Base-by-base conservation (phyloP, 2,888 invertebrate genomes). In the Agrotis segetum region DNA sequence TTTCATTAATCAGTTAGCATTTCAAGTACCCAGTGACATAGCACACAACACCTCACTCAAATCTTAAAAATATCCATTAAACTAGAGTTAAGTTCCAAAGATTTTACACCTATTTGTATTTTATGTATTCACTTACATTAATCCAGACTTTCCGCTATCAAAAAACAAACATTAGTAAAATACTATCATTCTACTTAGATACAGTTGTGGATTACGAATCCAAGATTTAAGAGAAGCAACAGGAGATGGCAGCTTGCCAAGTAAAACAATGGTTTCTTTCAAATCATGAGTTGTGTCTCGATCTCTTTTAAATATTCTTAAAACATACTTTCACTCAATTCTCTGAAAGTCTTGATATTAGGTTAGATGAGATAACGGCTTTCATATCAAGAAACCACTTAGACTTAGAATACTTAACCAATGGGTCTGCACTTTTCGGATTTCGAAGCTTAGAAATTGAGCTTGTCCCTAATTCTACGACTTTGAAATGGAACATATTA, bases 211-310 rank as follows among this genome's bases (percentile, higher is more conserved):
- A 53, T 44, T 17, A 47, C 14, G 49, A n/a, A 67, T 76, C 24
- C 14, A n/a, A 4, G 19, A 34, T 67, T 67, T 67, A 40, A 60
- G 49, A 61, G 29, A 63, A 70, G 77, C 77, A 81, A 81, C 77
- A 78, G 77, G 77, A 62, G 64, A 47, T 77, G 77, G 81, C 77
- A 1, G 55, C 21, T 1, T 81, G 77, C 81, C 77, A 78, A 81
- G 47, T 63, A 70, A 76, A 62, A 47, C 81, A 44, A 50, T 62
- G 49, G 21, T 56, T 49, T 53, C 46, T 53, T 44, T 29, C 14
- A 46, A 55, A 53, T 47, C 29, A 14, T 53, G 34, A 53, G 40
- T 21, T 55, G 29, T 24, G 14, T 55, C 7, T 50, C 29, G 56
- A 56, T 50, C 40, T 58, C 65, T 46, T 74, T 73, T 61, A 61